Evolutionary conservation across 2,113 vertebrate species (phyloP).

Genomic region (Oophaga pumilio): DNA sequence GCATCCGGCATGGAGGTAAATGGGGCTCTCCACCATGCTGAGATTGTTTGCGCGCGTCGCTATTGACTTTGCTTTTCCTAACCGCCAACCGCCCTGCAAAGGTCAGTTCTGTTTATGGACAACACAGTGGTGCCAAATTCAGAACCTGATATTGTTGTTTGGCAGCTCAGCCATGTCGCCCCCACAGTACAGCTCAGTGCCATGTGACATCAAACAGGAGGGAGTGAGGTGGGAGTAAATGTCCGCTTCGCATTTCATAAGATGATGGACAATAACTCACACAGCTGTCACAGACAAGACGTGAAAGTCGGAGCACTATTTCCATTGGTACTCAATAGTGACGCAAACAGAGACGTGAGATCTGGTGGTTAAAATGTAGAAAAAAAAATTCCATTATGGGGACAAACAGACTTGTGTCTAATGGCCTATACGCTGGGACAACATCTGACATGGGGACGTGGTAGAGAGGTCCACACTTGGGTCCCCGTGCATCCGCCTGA

Average conservation of each 20-base stretch:
- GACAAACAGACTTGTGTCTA: not conserved
- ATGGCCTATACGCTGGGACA: too few relatives aligned
- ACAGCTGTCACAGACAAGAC: not conserved
- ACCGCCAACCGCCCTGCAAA: slow-evolving; percentile 2
- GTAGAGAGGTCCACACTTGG: too few relatives aligned
- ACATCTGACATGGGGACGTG: too few relatives aligned
- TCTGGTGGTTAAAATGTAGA: not conserved
- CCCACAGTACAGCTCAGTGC: not conserved
- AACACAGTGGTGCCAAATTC: slow-evolving; percentile 36
- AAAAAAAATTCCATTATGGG: not conserved
- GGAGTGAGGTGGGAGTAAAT: not conserved
- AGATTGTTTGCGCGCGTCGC: slow-evolving; percentile 16
- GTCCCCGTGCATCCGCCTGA: too few relatives aligned
- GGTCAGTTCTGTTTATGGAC: slow-evolving; percentile 44
- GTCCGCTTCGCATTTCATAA: slow-evolving; percentile 3
- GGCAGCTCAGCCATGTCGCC: not conserved
- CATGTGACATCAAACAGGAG: slow-evolving; percentile 6
- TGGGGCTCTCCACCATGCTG: slow-evolving; percentile 11
- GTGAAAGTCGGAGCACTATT: not conserved
- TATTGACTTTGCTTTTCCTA: slow-evolving; percentile 31
- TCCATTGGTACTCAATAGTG: not conserved
- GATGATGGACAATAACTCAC: not conserved
- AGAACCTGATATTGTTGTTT: slow-evolving; percentile 32
- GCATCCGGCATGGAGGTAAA: slow-evolving; percentile 10
- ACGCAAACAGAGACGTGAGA: not conserved